Evolutionary conservation across 2,888 invertebrate genomes (phyloP).

Genomic region (Biston stratarius): DNA sequence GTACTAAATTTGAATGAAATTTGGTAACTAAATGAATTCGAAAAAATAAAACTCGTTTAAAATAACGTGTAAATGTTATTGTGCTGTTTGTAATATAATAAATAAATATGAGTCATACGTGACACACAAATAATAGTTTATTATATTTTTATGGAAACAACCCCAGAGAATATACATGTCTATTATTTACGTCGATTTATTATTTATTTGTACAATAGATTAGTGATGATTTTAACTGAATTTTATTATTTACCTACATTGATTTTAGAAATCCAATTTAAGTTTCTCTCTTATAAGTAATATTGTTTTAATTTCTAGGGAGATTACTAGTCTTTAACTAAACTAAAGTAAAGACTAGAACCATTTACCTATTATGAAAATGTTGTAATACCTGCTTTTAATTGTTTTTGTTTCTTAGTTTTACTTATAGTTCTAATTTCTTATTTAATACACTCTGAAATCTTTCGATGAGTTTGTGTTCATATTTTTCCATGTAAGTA

Average conservation of each 20-base stretch:
- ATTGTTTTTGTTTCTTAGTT: constrained; percentile 34
- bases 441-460: constrained; percentile 10
- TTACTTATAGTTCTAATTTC: constrained; percentile 1
- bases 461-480: neutral
- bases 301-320: constrained; percentile 13
- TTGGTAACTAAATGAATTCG: no score
- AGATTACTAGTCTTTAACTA: constrained; percentile 48
- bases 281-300: constrained; percentile 21
- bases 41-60: no score
- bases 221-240: neutral
- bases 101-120: no score
- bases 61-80: no score
- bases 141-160: neutral
- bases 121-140: neutral
- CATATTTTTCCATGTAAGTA: neutral
- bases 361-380: constrained; percentile 5
- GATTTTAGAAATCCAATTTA: constrained; percentile 46
- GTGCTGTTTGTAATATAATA: no score
- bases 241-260: constrained; percentile 7
- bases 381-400: neutral
- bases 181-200: neutral
- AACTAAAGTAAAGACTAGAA: constrained; percentile 1
- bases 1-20: no score
- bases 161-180: neutral
- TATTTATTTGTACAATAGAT: neutral